Conservation (phyloP, 30 jellyfish, hydroid and myxozoan genomes). For the Hydra vulgaris region DNA sequence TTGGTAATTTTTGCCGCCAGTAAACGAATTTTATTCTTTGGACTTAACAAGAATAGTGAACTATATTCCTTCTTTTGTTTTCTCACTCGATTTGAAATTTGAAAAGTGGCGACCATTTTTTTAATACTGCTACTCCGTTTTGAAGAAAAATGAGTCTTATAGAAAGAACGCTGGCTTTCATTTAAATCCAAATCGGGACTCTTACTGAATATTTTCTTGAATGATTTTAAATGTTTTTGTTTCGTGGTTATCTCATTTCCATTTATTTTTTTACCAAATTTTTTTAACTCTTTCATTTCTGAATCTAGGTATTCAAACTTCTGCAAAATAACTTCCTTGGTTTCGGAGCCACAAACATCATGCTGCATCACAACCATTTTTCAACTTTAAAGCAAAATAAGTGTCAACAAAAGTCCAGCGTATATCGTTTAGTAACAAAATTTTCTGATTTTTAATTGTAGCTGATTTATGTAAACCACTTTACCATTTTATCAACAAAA, state of each 20-base stretch:
- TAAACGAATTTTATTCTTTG: conserved; percentile 57
- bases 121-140: not conserved
- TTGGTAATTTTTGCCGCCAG: conserved; percentile 62
- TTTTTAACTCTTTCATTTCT: not conserved
- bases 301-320: not conserved
- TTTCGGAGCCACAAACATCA: not conserved
- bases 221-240: not conserved
- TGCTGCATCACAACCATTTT: not conserved
- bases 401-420: too few relatives aligned
- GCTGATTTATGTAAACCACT: too few relatives aligned
- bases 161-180: not conserved
- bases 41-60: conserved; percentile 63
- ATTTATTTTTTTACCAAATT: too few relatives aligned
- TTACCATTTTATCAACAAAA: too few relatives aligned
- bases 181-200: not conserved
- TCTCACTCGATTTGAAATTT: not conserved
- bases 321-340: not conserved
- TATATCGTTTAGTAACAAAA: too few relatives aligned
- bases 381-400: too few relatives aligned
- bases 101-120: not conserved
- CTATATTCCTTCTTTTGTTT: conserved; percentile 3
- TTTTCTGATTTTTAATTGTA: too few relatives aligned
- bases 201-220: not conserved
- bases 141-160: not conserved
- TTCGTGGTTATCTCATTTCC: not conserved